These are phyloP conservation scores for Lymantria monacha DNA, from an alignment of 2,888 invertebrate genomes.

Conservation along the genomic window DNA sequence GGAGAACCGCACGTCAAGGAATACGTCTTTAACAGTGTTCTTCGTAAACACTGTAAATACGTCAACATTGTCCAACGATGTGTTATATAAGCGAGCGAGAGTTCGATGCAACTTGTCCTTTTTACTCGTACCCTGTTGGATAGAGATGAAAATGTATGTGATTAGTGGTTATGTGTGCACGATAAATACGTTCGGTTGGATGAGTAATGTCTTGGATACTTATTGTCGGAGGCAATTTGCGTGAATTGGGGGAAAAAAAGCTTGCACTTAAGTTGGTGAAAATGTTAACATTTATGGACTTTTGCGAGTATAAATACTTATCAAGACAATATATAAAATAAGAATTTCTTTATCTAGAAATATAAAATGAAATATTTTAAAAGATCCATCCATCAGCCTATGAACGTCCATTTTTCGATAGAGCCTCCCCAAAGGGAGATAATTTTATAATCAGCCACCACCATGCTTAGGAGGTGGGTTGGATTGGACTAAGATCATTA, in stretches of 20 bases:
- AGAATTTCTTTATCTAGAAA: too few species aligned
- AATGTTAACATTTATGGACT: neutral
- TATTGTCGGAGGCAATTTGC: neutral
- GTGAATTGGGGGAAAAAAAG: neutral
- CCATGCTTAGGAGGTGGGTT: too few species aligned
- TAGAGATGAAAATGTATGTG: slow-evolving; percentile 12
- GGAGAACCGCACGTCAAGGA: slow-evolving; percentile 93
- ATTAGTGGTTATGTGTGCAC: slow-evolving; percentile 1
- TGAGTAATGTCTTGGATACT: slow-evolving; percentile 4
- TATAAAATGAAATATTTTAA: too few species aligned
- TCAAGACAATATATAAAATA: too few species aligned
- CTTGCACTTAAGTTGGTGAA: neutral
- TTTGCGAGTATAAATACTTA: neutral
- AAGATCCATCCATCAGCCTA: too few species aligned
- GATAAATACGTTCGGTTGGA: neutral
- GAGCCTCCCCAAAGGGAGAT: too few species aligned
- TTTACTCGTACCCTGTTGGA: slow-evolving; percentile 84
- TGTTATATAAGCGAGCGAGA: slow-evolving; percentile 86
- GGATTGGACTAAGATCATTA: too few species aligned
- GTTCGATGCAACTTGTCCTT: slow-evolving; percentile 85
- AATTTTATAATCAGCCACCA: too few species aligned
- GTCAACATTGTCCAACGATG: slow-evolving; percentile 92
- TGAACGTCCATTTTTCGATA: too few species aligned
- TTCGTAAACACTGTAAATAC: slow-evolving; percentile 94
- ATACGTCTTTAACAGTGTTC: slow-evolving; percentile 82